Evolutionary conservation across 92 coral and sea anemone genomes (phyloP), one percentile per base, ranked within the genome.

Genomic region (Zoanthus gigantus): DNA sequence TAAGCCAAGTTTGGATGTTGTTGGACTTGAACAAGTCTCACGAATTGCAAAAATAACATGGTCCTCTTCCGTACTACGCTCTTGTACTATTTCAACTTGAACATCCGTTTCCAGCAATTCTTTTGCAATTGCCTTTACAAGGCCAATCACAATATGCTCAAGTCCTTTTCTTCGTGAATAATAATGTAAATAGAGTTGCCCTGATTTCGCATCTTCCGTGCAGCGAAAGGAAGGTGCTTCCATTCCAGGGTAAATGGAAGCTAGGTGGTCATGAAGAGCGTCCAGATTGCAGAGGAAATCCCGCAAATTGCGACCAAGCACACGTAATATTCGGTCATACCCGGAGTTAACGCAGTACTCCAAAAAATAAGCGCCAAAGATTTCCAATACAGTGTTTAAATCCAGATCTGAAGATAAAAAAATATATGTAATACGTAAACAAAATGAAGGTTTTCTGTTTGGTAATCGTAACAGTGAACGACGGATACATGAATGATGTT

Each of bases 221-320:
- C 99, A 97, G 69, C 99, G 94, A 61, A 97, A 97, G 6, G 99
- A 97, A 10, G 99, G 99, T 11, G 99, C 99, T 68, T 95, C 97
- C 99, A 97, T 97, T 29, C 99, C 99, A 0, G 98, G 98, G 91
- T 97, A 97, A 71, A 97, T 97, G 13, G 95, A 78, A 31, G 98
- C 98, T n/a, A 97, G 92, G 76, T 97, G 99, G 60, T 97, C 99
- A 44, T 97, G 99, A 0, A 97, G 96, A 0, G 99, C 99, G 48
- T 97, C 99, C 56, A 97, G 93, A 60, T 97, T 97, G 88, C 99
- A 95, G 67, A 97, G 93, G 87, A 97, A 97, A 74, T 97, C 99
- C 88, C 95, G 96, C 92, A 97, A 83, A 74, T 97, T 97, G 76
- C 99, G 87, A 5, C 99, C 99, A 73, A 97, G 96, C 2, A 97